Evolutionary conservation across 2,888 invertebrate genomes (phyloP).

Genomic region (Caprella mutica): DNA sequence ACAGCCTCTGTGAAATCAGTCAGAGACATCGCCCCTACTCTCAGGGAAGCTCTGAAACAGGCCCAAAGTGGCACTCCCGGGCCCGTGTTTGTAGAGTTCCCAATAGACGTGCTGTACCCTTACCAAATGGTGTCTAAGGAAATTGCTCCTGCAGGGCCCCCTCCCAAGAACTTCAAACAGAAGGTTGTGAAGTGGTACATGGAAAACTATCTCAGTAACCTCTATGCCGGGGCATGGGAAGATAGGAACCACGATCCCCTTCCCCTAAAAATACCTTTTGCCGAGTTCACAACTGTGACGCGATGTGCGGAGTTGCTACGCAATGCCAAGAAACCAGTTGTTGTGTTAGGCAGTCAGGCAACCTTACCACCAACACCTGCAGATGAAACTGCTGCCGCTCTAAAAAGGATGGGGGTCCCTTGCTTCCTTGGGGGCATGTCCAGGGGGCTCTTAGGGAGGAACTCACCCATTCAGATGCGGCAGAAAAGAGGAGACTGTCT

Average conservation of each 20-base stretch:
- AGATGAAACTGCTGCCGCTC: slow-evolving; percentile 41
- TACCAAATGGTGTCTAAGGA: slow-evolving; percentile 44
- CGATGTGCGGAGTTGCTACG: slow-evolving; percentile 40
- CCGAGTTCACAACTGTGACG: slow-evolving; percentile 41
- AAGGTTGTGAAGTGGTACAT: slow-evolving; percentile 40
- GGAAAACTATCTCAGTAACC: slow-evolving; percentile 43
- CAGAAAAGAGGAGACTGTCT: slow-evolving; percentile 48
- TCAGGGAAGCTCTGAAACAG: slow-evolving; percentile 45
- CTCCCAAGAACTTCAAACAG: slow-evolving; percentile 5
- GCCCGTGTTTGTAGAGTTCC: slow-evolving; percentile 52
- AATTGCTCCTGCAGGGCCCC: slow-evolving; percentile 35
- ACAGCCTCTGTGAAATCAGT: slow-evolving; percentile 45
- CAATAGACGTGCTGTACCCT: slow-evolving; percentile 50
- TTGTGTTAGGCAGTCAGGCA: slow-evolving; percentile 49
- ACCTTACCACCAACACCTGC: slow-evolving; percentile 46
- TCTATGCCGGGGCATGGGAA: slow-evolving; percentile 49
- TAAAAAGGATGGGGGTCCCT: slow-evolving; percentile 48
- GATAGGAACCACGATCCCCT: slow-evolving; percentile 42
- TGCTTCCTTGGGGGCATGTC: slow-evolving; percentile 51
- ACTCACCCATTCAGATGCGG: slow-evolving; percentile 45
- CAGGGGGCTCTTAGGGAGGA: slow-evolving; percentile 44
- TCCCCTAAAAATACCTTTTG: slow-evolving; percentile 41
- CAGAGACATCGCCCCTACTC: slow-evolving; percentile 46
- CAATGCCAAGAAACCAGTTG: slow-evolving; percentile 45
- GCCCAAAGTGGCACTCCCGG: slow-evolving; percentile 49